Conservation (phyloP, 2,888 invertebrate species). For the Yponomeuta sedellus region DNA sequence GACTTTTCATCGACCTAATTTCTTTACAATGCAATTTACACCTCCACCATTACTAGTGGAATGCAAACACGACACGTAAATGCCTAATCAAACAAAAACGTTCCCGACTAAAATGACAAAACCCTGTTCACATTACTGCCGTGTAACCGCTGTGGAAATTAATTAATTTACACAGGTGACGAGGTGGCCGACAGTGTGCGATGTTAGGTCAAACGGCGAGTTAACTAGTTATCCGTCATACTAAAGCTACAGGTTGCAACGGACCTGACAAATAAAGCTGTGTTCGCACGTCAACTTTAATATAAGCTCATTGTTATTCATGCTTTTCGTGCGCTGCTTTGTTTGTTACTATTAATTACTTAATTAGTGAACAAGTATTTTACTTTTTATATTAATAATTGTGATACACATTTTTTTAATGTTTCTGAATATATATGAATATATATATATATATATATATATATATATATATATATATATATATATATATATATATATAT, state of each 20-base stretch:
- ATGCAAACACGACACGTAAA: not conserved
- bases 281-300: no score
- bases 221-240: slow-evolving; percentile 2
- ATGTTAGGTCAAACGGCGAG: slow-evolving; percentile 1
- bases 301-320: no score
- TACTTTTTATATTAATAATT: no score
- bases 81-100: not conserved
- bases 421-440: no score
- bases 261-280: not conserved
- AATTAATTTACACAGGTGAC: not conserved
- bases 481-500: no score
- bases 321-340: no score
- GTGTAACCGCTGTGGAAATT: not conserved
- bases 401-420: no score
- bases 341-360: no score
- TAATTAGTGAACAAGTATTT: no score
- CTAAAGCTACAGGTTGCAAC: not conserved
- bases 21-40: not conserved
- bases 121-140: not conserved
- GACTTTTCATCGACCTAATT: not conserved
- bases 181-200: slow-evolving; percentile 3
- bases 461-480: no score
- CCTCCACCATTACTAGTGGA: not conserved
- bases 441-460: no score
- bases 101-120: not conserved